These are phyloP conservation scores for Phymastichus coffea DNA, from an alignment of 1,140 invertebrate species.

Conservation along the genomic window DNA sequence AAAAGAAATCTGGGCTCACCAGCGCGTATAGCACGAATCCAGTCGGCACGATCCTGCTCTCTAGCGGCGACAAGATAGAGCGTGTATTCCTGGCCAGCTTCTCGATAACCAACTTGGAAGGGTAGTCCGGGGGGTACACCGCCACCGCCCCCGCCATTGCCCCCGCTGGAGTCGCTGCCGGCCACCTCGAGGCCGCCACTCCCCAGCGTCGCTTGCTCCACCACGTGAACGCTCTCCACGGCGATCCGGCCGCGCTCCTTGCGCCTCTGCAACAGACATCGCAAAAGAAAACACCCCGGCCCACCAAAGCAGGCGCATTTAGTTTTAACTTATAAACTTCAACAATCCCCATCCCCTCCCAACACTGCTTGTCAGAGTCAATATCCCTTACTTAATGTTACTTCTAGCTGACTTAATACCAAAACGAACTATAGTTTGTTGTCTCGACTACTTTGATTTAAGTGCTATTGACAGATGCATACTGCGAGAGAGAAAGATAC, in stretches of 20 bases:
- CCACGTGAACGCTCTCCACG: slow-evolving; percentile 70
- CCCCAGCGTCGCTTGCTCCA: slow-evolving; percentile 71
- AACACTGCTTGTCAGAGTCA: too few relatives aligned
- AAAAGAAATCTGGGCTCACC: slow-evolving; percentile 58
- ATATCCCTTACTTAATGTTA: not conserved
- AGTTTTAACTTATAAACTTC: too few relatives aligned
- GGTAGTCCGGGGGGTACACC: slow-evolving; percentile 57
- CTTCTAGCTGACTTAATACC: not conserved
- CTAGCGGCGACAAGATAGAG: slow-evolving; percentile 74
- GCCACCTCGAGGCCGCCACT: slow-evolving; percentile 46
- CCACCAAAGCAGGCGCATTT: not conserved
- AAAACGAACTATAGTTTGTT: not conserved
- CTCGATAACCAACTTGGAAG: slow-evolving; percentile 75
- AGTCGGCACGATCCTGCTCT: slow-evolving; percentile 71
- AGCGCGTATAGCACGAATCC: slow-evolving; percentile 75
- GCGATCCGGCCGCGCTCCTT: slow-evolving; percentile 79
- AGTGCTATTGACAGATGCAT: too few relatives aligned
- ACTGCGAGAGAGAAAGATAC: too few relatives aligned
- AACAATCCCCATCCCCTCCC: too few relatives aligned
- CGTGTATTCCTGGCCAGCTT: slow-evolving; percentile 71
- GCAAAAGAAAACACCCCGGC: not conserved
- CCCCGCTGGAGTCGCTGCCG: slow-evolving; percentile 41
- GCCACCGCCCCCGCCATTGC: slow-evolving; percentile 38
- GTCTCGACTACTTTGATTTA: not conserved
- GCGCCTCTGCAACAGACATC: slow-evolving; percentile 60